Evolutionary conservation across 2,113 vertebrate species (phyloP).

Genomic region (Camelus dromedarius): DNA sequence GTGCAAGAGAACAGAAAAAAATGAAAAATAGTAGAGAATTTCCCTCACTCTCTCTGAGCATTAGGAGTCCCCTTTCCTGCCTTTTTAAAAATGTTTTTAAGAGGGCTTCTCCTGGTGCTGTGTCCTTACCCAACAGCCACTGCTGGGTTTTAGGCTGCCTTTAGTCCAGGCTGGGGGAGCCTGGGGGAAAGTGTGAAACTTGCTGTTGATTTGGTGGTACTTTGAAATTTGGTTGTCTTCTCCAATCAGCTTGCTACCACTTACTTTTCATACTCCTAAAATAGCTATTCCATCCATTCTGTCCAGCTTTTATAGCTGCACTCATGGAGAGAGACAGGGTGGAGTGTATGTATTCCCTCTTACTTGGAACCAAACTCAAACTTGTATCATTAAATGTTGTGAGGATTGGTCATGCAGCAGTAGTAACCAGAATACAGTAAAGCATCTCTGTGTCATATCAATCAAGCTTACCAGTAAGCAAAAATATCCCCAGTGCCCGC

Average conservation of each 20-base stretch:
- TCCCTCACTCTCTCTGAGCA: not conserved
- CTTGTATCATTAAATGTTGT: not conserved
- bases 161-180: not conserved
- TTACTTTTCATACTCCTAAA: not conserved
- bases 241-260: not conserved
- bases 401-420: slow-evolving; percentile 77
- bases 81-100: not conserved
- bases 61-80: not conserved
- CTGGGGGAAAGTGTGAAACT: not conserved
- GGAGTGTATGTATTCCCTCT: not conserved
- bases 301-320: not conserved
- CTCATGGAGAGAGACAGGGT: not conserved
- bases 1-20: not conserved
- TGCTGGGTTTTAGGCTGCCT: not conserved
- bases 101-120: not conserved
- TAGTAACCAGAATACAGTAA: slow-evolving; percentile 97
- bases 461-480: slow-evolving; percentile 92
- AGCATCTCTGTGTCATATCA: slow-evolving; percentile 95
- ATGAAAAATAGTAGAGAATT: not conserved
- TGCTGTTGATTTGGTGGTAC: not conserved
- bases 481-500: slow-evolving; percentile 98
- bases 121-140: not conserved
- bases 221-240: not conserved
- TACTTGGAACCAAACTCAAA: not conserved
- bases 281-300: not conserved